A percentile compares a stretch with the other conserved stretches of the same genome.
phyloP scores from a whole-genome alignment of 2,888 invertebrate species.

The Leucoma salicis region DNA sequence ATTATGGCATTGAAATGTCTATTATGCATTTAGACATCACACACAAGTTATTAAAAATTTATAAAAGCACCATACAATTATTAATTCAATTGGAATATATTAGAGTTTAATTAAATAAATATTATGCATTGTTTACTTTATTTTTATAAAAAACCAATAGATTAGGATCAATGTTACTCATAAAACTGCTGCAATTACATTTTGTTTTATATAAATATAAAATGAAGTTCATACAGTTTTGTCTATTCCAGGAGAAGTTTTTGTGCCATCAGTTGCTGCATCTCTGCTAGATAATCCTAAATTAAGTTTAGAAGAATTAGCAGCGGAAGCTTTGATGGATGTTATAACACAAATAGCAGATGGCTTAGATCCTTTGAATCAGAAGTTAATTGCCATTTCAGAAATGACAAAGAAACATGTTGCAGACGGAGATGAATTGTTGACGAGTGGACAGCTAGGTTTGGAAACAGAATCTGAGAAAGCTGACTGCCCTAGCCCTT shows the following conservation, averaged over 20 bases:
- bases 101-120: too few species aligned
- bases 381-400: constrained; percentile 67
- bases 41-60: too few species aligned
- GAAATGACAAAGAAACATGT: constrained; percentile 69
- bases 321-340: constrained; percentile 86
- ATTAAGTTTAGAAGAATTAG: constrained; percentile 78
- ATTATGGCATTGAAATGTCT: too few species aligned
- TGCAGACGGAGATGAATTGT: constrained; percentile 69
- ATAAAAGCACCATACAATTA: too few species aligned
- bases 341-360: constrained; percentile 81
- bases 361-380: constrained; percentile 81
- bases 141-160: too few species aligned
- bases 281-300: constrained; percentile 79
- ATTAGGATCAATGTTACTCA: too few species aligned
- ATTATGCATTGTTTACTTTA: too few species aligned
- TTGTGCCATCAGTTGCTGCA: constrained; percentile 81
- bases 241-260: constrained; percentile 70
- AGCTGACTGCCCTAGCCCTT: constrained; percentile 69
- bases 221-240: too few species aligned
- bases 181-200: too few species aligned
- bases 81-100: too few species aligned
- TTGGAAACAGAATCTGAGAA: constrained; percentile 63
- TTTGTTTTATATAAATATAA: too few species aligned
- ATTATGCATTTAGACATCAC: too few species aligned
- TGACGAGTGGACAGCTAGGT: constrained; percentile 55